Percentiles rank a stretch among this genome's conserved stretches.
phyloP scores from a whole-genome alignment of 2,113 vertebrate genomes.

The Spheniscus mendiculus region DNA sequence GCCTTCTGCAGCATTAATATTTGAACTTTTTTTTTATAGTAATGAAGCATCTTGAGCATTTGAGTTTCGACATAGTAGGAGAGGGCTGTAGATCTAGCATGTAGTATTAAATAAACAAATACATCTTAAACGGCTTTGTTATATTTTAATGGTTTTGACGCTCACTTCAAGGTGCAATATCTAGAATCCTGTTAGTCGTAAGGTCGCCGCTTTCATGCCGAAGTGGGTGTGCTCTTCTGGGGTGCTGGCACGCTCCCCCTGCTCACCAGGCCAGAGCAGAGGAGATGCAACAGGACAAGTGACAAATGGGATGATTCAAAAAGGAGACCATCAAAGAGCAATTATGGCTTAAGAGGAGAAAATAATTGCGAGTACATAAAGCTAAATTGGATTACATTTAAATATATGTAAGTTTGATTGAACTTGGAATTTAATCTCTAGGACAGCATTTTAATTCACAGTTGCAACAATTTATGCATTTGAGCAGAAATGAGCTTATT shows the following conservation, averaged over 20 bases:
- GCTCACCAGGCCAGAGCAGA: not conserved
- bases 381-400: slow-evolving; percentile 19
- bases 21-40: not conserved
- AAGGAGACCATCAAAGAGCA: not conserved
- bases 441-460: not conserved
- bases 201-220: not conserved
- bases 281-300: not conserved
- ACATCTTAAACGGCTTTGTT: not conserved
- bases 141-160: not conserved
- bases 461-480: not conserved
- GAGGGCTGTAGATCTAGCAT: too few relatives aligned
- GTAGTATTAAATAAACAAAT: not conserved
- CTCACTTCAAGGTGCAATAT: not conserved
- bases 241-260: not conserved
- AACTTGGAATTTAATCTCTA: not conserved
- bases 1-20: not conserved
- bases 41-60: not conserved
- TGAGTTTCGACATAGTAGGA: not conserved
- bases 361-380: not conserved
- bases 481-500: slow-evolving; percentile 11
- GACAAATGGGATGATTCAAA: not conserved
- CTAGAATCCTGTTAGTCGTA: not conserved
- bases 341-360: not conserved
- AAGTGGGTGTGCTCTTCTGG: not conserved
- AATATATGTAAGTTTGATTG: slow-evolving; percentile 12